These are phyloP conservation scores for Malacoctenus gilli DNA, from an alignment of 2,797 vertebrate species.

Conservation along the genomic window DNA sequence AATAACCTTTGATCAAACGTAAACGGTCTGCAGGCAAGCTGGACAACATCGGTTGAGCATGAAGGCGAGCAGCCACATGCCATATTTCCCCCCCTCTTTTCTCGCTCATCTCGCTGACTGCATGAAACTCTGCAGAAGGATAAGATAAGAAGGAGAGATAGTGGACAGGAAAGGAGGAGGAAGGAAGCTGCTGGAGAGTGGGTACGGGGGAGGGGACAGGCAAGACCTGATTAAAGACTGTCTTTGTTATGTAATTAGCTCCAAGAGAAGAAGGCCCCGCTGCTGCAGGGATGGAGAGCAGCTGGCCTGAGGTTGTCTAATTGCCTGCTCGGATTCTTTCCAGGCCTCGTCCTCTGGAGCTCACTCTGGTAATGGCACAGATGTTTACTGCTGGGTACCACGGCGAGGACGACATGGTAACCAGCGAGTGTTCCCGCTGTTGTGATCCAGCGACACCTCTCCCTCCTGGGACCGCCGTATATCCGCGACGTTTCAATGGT, in stretches of 20 bases:
- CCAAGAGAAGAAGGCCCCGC: slow-evolving; percentile 63
- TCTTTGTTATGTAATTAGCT: slow-evolving; percentile 81
- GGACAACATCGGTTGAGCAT: too few species aligned
- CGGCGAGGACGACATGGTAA: slow-evolving; percentile 51
- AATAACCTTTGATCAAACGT: too few species aligned
- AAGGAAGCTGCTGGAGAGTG: slow-evolving; percentile 32
- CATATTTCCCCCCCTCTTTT: too few species aligned
- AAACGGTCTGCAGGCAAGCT: too few species aligned
- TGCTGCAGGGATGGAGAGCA: slow-evolving; percentile 72
- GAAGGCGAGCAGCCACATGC: too few species aligned
- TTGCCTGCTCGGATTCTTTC: slow-evolving; percentile 76
- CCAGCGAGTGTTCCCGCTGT: slow-evolving; percentile 54
- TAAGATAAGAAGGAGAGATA: slow-evolving; percentile 21
- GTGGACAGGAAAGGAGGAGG: slow-evolving; percentile 33
- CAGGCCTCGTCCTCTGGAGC: slow-evolving; percentile 69
- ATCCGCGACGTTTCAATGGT: slow-evolving; percentile 47
- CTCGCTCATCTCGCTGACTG: slow-evolving; percentile 24
- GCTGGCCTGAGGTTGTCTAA: slow-evolving; percentile 78
- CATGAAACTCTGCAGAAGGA: slow-evolving; percentile 26
- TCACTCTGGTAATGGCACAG: slow-evolving; percentile 70
- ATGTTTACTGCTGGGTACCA: slow-evolving; percentile 75
- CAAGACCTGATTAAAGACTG: slow-evolving; percentile 75
- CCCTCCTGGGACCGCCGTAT: slow-evolving; percentile 36
- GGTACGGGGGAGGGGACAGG: slow-evolving; percentile 38
- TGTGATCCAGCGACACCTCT: slow-evolving; percentile 60